These are phyloP conservation scores for Agriotes lineatus DNA, from an alignment of 2,888 invertebrate genomes.

Conservation along the genomic window DNA sequence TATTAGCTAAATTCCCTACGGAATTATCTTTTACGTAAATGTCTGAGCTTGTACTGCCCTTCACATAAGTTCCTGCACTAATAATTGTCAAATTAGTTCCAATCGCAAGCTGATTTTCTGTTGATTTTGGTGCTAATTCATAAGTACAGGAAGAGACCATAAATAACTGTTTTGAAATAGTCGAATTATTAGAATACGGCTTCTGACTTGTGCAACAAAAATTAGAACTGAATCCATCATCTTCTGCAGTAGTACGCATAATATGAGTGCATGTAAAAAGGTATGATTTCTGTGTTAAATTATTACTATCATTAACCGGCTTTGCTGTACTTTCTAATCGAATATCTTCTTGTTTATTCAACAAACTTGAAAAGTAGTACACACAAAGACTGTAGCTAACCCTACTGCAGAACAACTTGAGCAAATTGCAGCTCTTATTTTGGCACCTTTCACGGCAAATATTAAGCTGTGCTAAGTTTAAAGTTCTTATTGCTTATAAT, in stretches of 20 bases:
- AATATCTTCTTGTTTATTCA: too few species aligned
- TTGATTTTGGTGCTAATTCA: neutral
- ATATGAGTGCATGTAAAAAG: neutral
- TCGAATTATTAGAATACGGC: neutral
- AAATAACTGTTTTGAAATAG: neutral
- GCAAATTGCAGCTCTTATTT: too few species aligned
- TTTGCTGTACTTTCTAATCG: neutral
- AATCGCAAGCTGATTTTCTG: neutral
- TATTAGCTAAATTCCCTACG: neutral
- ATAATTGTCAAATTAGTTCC: neutral
- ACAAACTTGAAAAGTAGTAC: too few species aligned
- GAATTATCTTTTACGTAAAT: slow-evolving; percentile 50
- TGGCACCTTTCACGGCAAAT: too few species aligned
- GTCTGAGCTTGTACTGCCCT: slow-evolving; percentile 60
- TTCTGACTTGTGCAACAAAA: slow-evolving; percentile 2
- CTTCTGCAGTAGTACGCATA: neutral
- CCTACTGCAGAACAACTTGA: too few species aligned
- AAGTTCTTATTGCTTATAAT: slow-evolving; percentile 86
- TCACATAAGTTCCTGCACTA: slow-evolving; percentile 69
- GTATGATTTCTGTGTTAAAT: neutral
- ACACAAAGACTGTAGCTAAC: too few species aligned
- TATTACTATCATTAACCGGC: neutral
- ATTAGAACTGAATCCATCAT: neutral
- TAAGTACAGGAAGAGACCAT: neutral
- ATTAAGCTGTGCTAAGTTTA: slow-evolving; percentile 84